Evolutionary conservation across 2,113 vertebrate genomes (phyloP).

Genomic region (Semnopithecus entellus): DNA sequence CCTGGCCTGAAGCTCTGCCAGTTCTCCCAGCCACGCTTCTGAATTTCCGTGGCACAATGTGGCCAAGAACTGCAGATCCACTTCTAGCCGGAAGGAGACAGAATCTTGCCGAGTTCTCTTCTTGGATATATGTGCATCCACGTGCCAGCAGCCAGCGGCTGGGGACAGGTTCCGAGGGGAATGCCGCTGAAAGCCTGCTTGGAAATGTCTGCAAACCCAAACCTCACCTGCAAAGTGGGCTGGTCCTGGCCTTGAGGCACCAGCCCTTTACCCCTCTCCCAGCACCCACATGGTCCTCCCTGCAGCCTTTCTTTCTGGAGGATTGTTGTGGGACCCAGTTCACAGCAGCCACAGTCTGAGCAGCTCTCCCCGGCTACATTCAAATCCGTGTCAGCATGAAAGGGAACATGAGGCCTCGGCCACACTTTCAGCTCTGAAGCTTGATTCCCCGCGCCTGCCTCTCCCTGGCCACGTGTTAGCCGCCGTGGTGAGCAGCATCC

Average conservation of each 20-base stretch:
- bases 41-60: fast-evolving
- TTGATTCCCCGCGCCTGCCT: conserved; percentile 41
- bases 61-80: fast-evolving
- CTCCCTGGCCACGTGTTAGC: conserved; percentile 65
- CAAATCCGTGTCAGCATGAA: fast-evolving
- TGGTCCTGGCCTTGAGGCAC: background rate
- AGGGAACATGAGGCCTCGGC: fast-evolving
- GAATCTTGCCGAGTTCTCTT: background rate
- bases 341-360: background rate
- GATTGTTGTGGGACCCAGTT: fast-evolving
- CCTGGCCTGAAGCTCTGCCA: background rate
- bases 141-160: fast-evolving
- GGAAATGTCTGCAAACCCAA: background rate
- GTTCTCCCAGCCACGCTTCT: fast-evolving
- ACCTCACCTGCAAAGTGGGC: fast-evolving
- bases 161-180: fast-evolving
- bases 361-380: fast-evolving
- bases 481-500: background rate
- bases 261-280: too few relatives aligned
- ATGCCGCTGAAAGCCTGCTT: background rate
- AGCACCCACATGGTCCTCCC: fast-evolving
- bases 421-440: background rate
- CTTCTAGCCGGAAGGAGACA: fast-evolving
- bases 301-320: fast-evolving
- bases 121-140: fast-evolving